Conservation (phyloP, 2,888 invertebrate species). For the Acheta domesticus region DNA sequence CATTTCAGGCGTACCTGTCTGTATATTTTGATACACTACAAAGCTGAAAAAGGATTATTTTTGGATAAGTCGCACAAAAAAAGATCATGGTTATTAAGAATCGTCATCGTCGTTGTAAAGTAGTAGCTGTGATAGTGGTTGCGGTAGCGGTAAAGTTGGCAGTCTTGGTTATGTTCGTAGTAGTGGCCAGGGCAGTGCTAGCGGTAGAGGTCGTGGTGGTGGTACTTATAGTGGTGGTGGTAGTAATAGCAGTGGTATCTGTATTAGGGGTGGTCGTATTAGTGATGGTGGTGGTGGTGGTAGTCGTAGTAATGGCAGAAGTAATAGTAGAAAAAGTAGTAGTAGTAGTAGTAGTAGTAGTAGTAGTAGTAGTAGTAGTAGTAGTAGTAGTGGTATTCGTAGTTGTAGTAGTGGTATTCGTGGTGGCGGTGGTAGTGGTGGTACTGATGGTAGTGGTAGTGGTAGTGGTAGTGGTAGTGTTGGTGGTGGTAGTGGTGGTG, state of each 20-base stretch:
- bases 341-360: conserved; percentile 21
- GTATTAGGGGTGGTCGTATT: background rate
- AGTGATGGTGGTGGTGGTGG: background rate
- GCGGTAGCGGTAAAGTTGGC: no score
- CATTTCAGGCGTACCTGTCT: no score
- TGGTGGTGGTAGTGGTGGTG: background rate
- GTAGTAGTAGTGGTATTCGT: background rate
- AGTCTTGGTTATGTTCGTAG: no score
- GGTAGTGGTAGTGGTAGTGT: background rate
- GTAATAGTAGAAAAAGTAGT: background rate
- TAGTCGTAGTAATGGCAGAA: background rate
- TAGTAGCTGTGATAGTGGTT: no score
- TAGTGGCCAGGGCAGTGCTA: no score
- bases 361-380: background rate
- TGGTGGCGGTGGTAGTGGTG: background rate
- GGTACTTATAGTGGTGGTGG: background rate
- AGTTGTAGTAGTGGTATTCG: background rate
- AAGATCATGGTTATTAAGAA: no score
- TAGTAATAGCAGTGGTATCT: background rate
- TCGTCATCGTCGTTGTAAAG: no score
- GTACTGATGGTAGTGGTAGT: background rate
- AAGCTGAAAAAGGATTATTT: no score
- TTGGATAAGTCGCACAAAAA: no score
- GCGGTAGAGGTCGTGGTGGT: background rate
- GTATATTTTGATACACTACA: no score